These are phyloP conservation scores for Brachypteracias leptosomus DNA, from an alignment of 2,113 vertebrate species.

Conservation along the genomic window DNA sequence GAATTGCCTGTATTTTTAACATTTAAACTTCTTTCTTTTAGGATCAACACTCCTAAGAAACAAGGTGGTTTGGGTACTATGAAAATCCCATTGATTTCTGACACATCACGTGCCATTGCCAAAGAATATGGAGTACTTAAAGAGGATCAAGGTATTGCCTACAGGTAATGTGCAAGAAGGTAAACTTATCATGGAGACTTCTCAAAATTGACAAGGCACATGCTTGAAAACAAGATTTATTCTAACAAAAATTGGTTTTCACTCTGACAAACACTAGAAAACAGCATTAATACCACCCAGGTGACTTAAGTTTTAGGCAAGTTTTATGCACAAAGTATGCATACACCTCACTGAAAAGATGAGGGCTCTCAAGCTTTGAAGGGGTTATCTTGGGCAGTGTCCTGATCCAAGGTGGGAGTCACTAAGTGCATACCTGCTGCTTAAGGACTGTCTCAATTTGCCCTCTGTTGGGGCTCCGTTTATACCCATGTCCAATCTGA, in stretches of 20 bases:
- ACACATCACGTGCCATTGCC: conserved; percentile 85
- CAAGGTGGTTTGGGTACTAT: conserved; percentile 93
- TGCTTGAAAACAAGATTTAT: neutral
- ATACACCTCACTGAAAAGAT: neutral
- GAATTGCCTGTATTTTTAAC: neutral
- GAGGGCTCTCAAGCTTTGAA: neutral
- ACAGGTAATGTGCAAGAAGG: conserved; percentile 78
- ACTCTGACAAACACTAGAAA: too few species aligned
- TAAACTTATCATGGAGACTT: neutral
- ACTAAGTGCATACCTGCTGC: neutral
- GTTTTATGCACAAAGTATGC: too few species aligned
- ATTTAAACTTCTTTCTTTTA: conserved; percentile 33
- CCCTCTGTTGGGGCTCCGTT: neutral
- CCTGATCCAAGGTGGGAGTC: neutral
- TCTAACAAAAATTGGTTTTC: neutral
- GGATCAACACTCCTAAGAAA: conserved; percentile 92
- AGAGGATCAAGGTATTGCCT: conserved; percentile 94
- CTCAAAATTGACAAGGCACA: neutral
- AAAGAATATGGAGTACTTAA: conserved; percentile 93
- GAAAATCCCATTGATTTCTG: conserved; percentile 92
- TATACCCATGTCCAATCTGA: neutral
- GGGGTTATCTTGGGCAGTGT: neutral
- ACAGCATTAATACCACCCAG: too few species aligned
- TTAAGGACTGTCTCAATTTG: neutral
- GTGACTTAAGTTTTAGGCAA: neutral